Percentiles rank a stretch among this genome's conserved stretches.
Evolutionary conservation across 2,113 vertebrate genomes (phyloP).

Genomic region (Zingel zingel): DNA sequence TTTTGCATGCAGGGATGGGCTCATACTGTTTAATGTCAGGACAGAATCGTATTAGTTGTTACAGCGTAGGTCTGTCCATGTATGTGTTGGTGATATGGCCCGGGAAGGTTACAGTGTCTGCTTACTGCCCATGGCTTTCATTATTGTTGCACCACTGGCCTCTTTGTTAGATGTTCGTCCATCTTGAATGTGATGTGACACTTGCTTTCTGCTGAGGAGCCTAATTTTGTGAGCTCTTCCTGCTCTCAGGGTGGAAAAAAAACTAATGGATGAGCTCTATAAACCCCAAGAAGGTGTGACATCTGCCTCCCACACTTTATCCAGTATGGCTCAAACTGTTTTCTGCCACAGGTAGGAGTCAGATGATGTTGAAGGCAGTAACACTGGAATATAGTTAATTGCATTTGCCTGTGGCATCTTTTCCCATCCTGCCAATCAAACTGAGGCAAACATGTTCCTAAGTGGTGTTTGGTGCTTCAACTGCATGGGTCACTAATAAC

Average conservation of each 20-base stretch:
- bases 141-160: constrained; percentile 44
- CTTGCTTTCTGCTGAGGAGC: constrained; percentile 64
- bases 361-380: constrained; percentile 18
- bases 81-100: constrained; percentile 62
- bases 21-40: constrained; percentile 61
- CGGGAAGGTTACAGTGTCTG: constrained; percentile 54
- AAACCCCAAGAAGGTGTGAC: constrained; percentile 25
- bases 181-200: constrained; percentile 76
- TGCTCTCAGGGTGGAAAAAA: constrained; percentile 14
- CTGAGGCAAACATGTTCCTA: constrained; percentile 44
- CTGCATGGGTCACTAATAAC: constrained; percentile 64
- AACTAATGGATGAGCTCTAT: constrained; percentile 38
- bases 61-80: constrained; percentile 67
- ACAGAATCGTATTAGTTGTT: constrained; percentile 63
- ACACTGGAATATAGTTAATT: constrained; percentile 35
- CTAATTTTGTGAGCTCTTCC: constrained; percentile 33
- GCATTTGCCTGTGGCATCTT: constrained; percentile 41
- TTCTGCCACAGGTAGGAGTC: constrained; percentile 23
- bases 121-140: constrained; percentile 35
- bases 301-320: constrained; percentile 31
- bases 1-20: constrained; percentile 26
- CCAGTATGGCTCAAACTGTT: constrained; percentile 30
- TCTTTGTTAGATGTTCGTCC: constrained; percentile 59
- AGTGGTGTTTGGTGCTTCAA: constrained; percentile 41
- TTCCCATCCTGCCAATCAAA: constrained; percentile 61